phyloP scores from a whole-genome alignment of 2,888 invertebrate genomes.

The Lycaena phlaeas region DNA sequence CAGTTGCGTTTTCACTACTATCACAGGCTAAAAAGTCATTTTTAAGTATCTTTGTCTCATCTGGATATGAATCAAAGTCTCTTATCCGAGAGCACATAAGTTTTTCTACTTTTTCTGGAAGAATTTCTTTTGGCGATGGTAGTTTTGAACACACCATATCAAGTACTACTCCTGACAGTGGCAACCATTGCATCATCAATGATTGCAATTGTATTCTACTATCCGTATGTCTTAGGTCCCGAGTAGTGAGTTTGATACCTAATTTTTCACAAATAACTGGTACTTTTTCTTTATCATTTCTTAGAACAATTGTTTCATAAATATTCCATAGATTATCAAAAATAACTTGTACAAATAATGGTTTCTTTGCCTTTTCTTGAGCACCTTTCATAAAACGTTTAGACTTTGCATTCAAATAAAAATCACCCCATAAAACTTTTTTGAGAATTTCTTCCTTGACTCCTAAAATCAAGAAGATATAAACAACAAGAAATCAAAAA shows the following conservation, averaged over 20 bases:
- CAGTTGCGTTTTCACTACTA: constrained; percentile 74
- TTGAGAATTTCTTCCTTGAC: constrained; percentile 81
- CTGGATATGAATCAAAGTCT: constrained; percentile 78
- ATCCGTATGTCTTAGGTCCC: constrained; percentile 87
- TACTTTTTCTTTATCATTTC: constrained; percentile 83
- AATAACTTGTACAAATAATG: constrained; percentile 92
- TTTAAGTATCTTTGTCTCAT: constrained; percentile 80
- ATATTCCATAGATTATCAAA: constrained; percentile 93
- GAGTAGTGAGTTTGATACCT: constrained; percentile 80
- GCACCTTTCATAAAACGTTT: constrained; percentile 91
- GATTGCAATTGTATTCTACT: constrained; percentile 84
- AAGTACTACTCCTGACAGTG: constrained; percentile 86
- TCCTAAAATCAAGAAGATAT: constrained; percentile 45
- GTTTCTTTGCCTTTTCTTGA: constrained; percentile 92
- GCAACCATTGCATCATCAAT: constrained; percentile 91
- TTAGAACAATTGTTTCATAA: constrained; percentile 85
- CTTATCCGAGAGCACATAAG: constrained; percentile 82
- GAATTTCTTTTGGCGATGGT: constrained; percentile 86
- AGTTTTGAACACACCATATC: constrained; percentile 85
- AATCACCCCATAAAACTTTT: constrained; percentile 95
- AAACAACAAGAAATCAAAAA: constrained; percentile 1
- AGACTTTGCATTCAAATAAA: constrained; percentile 86
- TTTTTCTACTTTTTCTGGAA: constrained; percentile 84
- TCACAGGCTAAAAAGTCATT: constrained; percentile 80
- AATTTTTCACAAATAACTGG: constrained; percentile 81